Conservation (phyloP, 2,113 vertebrate genomes). For the Apistogramma diplotaenia region DNA sequence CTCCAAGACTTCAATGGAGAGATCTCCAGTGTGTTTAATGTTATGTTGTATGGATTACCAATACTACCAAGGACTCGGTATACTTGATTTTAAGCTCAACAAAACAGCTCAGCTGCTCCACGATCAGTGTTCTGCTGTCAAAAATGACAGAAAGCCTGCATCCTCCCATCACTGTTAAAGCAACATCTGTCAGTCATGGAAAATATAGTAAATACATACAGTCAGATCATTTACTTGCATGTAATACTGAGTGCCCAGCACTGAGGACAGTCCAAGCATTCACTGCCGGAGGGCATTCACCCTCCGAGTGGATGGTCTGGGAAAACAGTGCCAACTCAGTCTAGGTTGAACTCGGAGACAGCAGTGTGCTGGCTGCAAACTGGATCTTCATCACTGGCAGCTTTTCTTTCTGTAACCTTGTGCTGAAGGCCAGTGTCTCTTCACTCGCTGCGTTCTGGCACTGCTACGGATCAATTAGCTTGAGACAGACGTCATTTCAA, state of each 20-base stretch:
- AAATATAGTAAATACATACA: not conserved
- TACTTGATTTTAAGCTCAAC: not conserved
- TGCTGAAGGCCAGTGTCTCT: not conserved
- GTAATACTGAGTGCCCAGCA: not conserved
- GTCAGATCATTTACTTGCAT: not conserved
- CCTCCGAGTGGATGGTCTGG: not conserved
- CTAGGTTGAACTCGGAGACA: not conserved
- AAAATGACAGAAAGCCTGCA: not conserved
- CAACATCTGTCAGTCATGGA: not conserved
- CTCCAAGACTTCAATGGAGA: not conserved
- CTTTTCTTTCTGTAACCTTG: not conserved
- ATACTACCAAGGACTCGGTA: not conserved
- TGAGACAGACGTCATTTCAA: slow-evolving; percentile 13
- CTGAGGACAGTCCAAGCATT: not conserved
- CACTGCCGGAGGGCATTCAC: not conserved
- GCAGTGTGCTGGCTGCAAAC: not conserved
- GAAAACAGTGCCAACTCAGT: not conserved
- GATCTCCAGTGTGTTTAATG: not conserved
- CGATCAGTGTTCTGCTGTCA: not conserved
- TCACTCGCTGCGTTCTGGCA: not conserved
- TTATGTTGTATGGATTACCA: not conserved
- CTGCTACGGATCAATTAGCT: not conserved
- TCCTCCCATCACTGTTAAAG: not conserved
- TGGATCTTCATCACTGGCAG: not conserved
- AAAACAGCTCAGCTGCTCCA: not conserved